Evolutionary conservation across 2,113 vertebrate species (phyloP).

Genomic region (Catharus minimus): DNA sequence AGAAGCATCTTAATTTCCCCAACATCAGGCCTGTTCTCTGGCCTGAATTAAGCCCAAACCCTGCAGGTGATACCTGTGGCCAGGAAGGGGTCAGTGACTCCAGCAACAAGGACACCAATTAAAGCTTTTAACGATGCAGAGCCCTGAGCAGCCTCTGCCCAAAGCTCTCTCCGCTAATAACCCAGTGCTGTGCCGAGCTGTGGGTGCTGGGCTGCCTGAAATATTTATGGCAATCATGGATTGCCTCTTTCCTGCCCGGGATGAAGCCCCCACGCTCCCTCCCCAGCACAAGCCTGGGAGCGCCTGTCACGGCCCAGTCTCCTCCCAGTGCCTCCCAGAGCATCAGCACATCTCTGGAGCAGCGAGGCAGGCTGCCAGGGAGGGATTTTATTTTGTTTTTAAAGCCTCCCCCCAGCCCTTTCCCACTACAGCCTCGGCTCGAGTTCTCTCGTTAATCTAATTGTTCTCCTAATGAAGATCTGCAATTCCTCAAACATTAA

Average conservation of each 20-base stretch:
- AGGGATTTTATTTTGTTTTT: constrained; percentile 14
- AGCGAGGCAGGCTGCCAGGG: constrained; percentile 8
- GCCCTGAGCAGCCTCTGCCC: background rate
- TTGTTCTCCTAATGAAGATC: constrained; percentile 73
- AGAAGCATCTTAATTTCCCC: background rate
- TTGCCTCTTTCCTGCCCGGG: background rate
- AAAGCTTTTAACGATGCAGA: constrained; percentile 20
- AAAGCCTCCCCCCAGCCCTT: constrained; percentile 4
- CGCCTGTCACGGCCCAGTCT: background rate
- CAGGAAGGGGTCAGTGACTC: background rate
- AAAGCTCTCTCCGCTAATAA: background rate
- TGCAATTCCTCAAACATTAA: constrained; percentile 70
- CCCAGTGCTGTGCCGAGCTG: fast-evolving
- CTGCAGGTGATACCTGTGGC: background rate
- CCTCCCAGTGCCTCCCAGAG: background rate
- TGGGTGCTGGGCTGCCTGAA: background rate
- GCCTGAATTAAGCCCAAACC: background rate
- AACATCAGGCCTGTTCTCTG: background rate
- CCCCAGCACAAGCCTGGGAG: fast-evolving
- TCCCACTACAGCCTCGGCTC: constrained; percentile 22
- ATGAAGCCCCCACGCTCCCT: background rate
- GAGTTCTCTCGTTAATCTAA: constrained; percentile 57
- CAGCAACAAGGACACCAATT: constrained; percentile 24
- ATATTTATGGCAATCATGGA: background rate
- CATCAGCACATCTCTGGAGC: background rate